Evolutionary conservation across 2,888 invertebrate genomes (phyloP), one percentile per base, ranked within the genome.

Genomic region (Trissolcus japonicus): DNA sequence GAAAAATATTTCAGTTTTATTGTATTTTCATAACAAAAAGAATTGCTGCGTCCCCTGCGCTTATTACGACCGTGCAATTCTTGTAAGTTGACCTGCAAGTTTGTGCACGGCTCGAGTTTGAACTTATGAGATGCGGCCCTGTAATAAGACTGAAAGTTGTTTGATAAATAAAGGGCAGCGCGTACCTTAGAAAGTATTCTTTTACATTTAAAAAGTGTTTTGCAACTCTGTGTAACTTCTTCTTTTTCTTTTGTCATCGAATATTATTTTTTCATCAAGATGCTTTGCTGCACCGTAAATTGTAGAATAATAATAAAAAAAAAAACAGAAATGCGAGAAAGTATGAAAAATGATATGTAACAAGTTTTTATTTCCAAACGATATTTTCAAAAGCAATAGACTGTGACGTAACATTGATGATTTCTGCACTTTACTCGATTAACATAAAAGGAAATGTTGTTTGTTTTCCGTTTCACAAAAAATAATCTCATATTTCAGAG

Each of bases 1-100:
- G 65, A 55, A 51, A 65, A 71, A 71, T 71, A 71, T 71, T 76
- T 71, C 60, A 71, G 71, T 48, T 61, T 76, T 76, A 76, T 76
- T 66, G 60, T 71, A 71, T 71, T 76, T 76, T 76, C 62, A 67
- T 71, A 61, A 54, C 63, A 67, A 72, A 67, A 71, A 72, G 67
- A 69, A 51, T 62, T 2, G 35, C 55, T 57, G 46, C 54, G 55
- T 66, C 66, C 71, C 54, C 48, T 40, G 76, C 50, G 67, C 67
- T 76, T 72, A 76, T 76, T 71, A 76, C 62, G 53, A 63, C 48
- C 54, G 59, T 63, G 63, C 59, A 75, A 75, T 75, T 69, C 60
- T 66, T 53, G 71, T 65, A 62, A 65, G 69, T 63, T 76, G 76
- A 76, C 76, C 72, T 48, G 54, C 40, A 57, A 76, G 71, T 76